Evolutionary conservation across 2,888 invertebrate genomes (phyloP).

Genomic region (Pollenia amentaria): DNA sequence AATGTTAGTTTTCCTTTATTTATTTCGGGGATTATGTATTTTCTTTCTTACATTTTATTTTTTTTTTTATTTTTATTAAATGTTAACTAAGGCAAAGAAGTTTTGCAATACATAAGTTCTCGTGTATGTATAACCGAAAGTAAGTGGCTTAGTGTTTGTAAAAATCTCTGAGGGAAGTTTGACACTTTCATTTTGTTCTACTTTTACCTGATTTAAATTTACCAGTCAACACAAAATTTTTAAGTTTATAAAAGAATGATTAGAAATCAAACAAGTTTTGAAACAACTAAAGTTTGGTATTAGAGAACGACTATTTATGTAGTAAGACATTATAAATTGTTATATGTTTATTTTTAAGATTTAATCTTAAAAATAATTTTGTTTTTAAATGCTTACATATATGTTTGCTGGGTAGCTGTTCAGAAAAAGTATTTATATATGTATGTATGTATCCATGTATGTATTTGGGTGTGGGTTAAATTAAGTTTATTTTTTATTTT

Average conservation of each 20-base stretch:
- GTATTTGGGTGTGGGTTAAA: not conserved
- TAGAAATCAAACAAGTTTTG: too few species aligned
- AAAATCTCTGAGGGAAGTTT: constrained; percentile 24
- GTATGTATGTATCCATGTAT: not conserved
- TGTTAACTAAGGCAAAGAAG: constrained; percentile 19
- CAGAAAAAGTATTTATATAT: not conserved
- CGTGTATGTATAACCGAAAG: not conserved
- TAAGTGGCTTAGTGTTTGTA: not conserved
- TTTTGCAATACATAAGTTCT: not conserved
- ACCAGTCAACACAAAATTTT: too few species aligned
- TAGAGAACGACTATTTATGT: not conserved
- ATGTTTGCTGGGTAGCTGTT: not conserved
- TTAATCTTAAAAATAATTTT: too few species aligned
- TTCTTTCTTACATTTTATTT: constrained; percentile 1
- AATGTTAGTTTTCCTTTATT: constrained; percentile 53
- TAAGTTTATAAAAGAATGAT: too few species aligned
- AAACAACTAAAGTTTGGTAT: not conserved
- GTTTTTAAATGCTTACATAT: too few species aligned
- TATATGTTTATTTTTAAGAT: too few species aligned
- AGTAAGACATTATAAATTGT: too few species aligned
- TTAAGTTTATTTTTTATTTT: constrained; percentile 29
- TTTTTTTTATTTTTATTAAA: constrained; percentile 45
- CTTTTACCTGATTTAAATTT: constrained; percentile 3
- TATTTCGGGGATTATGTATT: constrained; percentile 53
- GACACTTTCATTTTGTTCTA: constrained; percentile 31